phyloP scores from a whole-genome alignment of 2,113 vertebrate genomes.

The Cebidichthys violaceus region DNA sequence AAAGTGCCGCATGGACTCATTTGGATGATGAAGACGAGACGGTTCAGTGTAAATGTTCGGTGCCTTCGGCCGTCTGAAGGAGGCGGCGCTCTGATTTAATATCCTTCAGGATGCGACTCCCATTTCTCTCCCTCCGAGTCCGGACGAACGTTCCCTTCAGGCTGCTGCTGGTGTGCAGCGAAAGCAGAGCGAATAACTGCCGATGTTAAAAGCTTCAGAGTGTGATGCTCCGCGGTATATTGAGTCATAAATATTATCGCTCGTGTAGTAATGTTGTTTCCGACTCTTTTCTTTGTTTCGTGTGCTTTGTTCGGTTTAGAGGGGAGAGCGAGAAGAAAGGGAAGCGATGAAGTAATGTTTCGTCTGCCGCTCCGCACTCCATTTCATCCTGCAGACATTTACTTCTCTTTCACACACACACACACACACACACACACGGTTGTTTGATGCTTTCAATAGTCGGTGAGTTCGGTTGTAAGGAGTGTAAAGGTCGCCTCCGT shows the following conservation, averaged over 20 bases:
- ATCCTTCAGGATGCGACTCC: conserved; percentile 45
- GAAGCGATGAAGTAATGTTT: conserved; percentile 27
- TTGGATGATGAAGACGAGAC: conserved; percentile 34
- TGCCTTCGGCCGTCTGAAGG: conserved; percentile 12
- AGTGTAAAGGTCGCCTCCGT: background rate
- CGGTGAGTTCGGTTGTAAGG: conserved; percentile 14
- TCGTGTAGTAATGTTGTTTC: background rate
- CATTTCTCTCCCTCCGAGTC: conserved; percentile 19
- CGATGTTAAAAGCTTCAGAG: conserved; percentile 17
- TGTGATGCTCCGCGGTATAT: conserved; percentile 20
- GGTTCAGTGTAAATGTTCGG: conserved; percentile 29
- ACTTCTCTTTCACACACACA: no score
- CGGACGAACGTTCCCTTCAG: no score
- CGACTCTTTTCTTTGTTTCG: conserved; percentile 10
- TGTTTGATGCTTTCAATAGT: conserved; percentile 36
- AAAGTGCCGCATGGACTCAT: background rate
- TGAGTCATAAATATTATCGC: conserved; percentile 50
- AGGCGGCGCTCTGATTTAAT: conserved; percentile 37
- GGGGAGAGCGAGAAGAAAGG: conserved; percentile 1
- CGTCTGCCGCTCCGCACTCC: conserved; percentile 45
- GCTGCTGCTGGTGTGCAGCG: no score
- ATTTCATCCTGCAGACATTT: conserved; percentile 52
- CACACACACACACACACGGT: background rate
- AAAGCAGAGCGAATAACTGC: conserved; percentile 26
- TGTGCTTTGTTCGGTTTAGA: conserved; percentile 17